A percentile compares a stretch with the other conserved stretches of the same genome.
phyloP scores from a whole-genome alignment of 2,888 invertebrate genomes.

The Agrilus cyanescens region DNA sequence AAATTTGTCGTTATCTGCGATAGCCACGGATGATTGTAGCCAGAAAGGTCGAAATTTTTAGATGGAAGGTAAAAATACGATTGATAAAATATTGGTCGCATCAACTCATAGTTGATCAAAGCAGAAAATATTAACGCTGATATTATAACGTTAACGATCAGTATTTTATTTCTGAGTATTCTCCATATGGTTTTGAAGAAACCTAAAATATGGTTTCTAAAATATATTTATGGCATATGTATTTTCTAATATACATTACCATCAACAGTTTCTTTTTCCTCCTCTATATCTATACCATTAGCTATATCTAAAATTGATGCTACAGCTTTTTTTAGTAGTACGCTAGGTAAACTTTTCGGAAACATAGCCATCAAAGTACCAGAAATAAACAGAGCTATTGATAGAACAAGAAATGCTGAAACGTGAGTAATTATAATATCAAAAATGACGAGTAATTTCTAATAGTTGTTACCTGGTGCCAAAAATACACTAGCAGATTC shows the following conservation, averaged over 20 bases:
- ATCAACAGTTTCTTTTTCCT: slow-evolving; percentile 8
- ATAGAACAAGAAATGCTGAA: slow-evolving; percentile 41
- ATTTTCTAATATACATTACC: slow-evolving; percentile 16
- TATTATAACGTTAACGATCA: slow-evolving; percentile 41
- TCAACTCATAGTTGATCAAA: slow-evolving; percentile 40
- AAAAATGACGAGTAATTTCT: neutral
- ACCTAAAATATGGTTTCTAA: slow-evolving; percentile 16
- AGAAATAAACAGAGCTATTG: slow-evolving; percentile 34
- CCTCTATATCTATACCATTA: slow-evolving; percentile 20
- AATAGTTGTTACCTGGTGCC: slow-evolving; percentile 19
- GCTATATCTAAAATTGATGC: slow-evolving; percentile 41
- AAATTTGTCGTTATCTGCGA: slow-evolving; percentile 40
- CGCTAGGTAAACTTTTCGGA: slow-evolving; percentile 41
- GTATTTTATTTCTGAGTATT: slow-evolving; percentile 42
- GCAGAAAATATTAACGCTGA: slow-evolving; percentile 41
- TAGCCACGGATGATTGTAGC: slow-evolving; percentile 42
- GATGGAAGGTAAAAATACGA: slow-evolving; percentile 27
- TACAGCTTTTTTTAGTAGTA: slow-evolving; percentile 44
- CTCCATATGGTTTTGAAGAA: slow-evolving; percentile 40
- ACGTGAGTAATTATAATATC: slow-evolving; percentile 14
- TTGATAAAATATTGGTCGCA: slow-evolving; percentile 46
- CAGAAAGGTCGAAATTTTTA: slow-evolving; percentile 29
- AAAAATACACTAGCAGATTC: slow-evolving; percentile 19
- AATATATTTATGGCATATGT: slow-evolving; percentile 2
- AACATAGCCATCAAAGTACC: slow-evolving; percentile 43